Conservation (phyloP, 2,888 invertebrate genomes). For the Pristionchus mayeri region DNA sequence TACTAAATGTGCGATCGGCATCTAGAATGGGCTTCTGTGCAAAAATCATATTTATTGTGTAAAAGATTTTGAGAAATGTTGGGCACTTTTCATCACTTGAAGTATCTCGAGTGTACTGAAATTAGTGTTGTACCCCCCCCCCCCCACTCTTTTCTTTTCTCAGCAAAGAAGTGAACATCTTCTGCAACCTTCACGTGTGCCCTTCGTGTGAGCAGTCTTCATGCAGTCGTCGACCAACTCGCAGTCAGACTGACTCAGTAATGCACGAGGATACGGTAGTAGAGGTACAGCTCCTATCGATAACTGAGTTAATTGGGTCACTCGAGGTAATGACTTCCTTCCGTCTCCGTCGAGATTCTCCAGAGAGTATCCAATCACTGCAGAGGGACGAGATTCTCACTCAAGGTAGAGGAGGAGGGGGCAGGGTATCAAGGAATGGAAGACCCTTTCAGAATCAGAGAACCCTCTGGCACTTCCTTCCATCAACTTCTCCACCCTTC, state of each 20-base stretch:
- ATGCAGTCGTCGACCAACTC: conserved; percentile 49
- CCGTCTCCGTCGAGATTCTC: conserved; percentile 55
- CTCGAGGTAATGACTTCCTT: conserved; percentile 55
- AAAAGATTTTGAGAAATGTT: too few relatives aligned
- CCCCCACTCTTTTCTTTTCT: background rate
- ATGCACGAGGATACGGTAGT: conserved; percentile 3
- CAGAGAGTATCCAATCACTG: background rate
- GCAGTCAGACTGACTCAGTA: conserved; percentile 14
- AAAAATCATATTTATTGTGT: too few relatives aligned
- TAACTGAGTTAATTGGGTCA: background rate
- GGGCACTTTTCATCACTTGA: too few relatives aligned
- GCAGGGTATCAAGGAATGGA: background rate
- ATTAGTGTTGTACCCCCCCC: background rate
- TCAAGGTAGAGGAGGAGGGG: background rate
- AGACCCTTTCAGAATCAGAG: background rate
- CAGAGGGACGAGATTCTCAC: background rate
- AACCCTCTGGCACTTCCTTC: background rate
- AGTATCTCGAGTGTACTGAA: too few relatives aligned
- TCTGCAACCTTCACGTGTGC: conserved; percentile 75
- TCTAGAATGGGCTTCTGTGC: too few relatives aligned
- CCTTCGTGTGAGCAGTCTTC: conserved; percentile 60
- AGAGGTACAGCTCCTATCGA: conserved; percentile 17
- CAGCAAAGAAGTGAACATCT: conserved; percentile 76
- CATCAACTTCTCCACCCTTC: background rate
- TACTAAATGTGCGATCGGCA: too few relatives aligned